Evolutionary conservation across 1,140 invertebrate species (phyloP).

Genomic region (Danaus plexippus): DNA sequence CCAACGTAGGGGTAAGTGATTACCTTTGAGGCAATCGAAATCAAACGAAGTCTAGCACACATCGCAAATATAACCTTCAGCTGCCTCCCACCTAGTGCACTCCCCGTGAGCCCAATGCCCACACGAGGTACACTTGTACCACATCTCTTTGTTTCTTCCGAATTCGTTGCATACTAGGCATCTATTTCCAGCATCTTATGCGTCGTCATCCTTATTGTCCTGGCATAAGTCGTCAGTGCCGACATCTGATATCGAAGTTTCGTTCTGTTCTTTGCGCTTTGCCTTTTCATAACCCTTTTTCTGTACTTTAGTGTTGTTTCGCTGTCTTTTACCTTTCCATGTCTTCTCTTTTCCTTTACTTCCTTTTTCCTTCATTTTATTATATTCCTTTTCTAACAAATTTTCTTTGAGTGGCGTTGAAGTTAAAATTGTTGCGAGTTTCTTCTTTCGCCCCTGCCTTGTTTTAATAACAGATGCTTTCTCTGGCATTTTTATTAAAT

Average conservation of each 20-base stretch:
- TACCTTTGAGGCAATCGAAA: neutral
- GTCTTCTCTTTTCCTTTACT: slow-evolving; percentile 20
- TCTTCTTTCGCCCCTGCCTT: slow-evolving; percentile 30
- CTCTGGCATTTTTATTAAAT: slow-evolving; percentile 29
- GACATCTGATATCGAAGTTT: slow-evolving; percentile 32
- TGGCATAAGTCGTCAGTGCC: slow-evolving; percentile 34
- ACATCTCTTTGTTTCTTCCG: slow-evolving; percentile 34
- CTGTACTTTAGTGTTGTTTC: slow-evolving; percentile 25
- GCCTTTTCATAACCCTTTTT: slow-evolving; percentile 22
- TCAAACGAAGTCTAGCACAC: neutral
- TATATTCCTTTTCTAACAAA: too few species aligned
- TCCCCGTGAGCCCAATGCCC: neutral
- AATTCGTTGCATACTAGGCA: slow-evolving; percentile 35
- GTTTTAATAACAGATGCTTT: slow-evolving; percentile 21
- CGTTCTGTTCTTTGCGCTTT: slow-evolving; percentile 29
- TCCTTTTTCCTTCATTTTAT: too few species aligned
- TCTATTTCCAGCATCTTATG: slow-evolving; percentile 23
- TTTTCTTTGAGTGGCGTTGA: slow-evolving; percentile 20
- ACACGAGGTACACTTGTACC: slow-evolving; percentile 6
- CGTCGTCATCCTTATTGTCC: slow-evolving; percentile 22
- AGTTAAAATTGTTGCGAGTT: slow-evolving; percentile 31
- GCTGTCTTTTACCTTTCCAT: slow-evolving; percentile 25
- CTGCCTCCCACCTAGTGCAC: neutral
- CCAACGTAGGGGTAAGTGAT: slow-evolving; percentile 8
- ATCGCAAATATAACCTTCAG: neutral